Evolutionary conservation across 2,113 vertebrate species (phyloP).

Genomic region (Trichechus manatus): DNA sequence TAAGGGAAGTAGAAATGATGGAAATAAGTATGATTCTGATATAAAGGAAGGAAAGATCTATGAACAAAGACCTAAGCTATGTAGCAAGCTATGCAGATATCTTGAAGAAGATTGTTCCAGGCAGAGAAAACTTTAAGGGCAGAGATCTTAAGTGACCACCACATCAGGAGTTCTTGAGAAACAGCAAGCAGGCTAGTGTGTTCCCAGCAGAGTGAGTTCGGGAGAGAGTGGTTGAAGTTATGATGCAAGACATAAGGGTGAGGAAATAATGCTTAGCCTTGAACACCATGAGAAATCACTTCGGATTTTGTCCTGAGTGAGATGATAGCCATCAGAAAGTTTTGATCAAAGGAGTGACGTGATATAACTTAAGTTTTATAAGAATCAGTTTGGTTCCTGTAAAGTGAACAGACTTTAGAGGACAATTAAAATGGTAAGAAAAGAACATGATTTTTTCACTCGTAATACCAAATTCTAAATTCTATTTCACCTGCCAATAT

Average conservation of each 20-base stretch:
- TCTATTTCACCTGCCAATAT: background rate
- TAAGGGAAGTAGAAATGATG: background rate
- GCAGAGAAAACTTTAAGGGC: background rate
- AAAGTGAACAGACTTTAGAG: background rate
- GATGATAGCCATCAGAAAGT: background rate
- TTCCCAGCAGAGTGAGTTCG: background rate
- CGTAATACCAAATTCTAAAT: background rate
- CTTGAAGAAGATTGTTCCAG: background rate
- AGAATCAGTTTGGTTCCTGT: background rate
- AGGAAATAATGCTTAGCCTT: background rate
- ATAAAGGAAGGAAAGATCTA: background rate
- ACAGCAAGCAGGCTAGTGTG: background rate
- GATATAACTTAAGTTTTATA: background rate
- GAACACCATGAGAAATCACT: background rate
- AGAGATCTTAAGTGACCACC: background rate
- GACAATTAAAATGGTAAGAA: background rate
- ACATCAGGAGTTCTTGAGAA: background rate
- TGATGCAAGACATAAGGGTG: background rate
- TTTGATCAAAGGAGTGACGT: background rate
- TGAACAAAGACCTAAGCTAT: background rate
- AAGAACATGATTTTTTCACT: background rate
- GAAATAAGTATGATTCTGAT: background rate
- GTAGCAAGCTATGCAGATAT: background rate
- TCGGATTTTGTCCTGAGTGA: background rate
- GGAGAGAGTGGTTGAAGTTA: background rate